Conservation (phyloP, 2,113 vertebrate genomes). For the Saguinus midas region DNA sequence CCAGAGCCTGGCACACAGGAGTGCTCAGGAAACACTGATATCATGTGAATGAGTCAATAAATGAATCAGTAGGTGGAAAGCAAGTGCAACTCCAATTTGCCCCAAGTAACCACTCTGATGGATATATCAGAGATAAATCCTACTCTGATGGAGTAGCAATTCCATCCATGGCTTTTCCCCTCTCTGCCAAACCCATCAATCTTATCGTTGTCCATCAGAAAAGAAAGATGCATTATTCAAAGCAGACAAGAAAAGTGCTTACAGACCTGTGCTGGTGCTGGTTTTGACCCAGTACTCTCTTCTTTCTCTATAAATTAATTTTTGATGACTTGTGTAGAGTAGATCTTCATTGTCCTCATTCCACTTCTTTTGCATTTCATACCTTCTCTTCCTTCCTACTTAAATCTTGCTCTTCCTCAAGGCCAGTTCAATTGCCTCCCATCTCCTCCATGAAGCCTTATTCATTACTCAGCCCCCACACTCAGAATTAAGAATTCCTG, state of each 20-base stretch:
- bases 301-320: constrained; percentile 41
- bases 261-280: not conserved
- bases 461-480: not conserved
- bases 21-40: not conserved
- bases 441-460: not conserved
- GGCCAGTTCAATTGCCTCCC: constrained; percentile 1
- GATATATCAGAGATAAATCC: constrained; percentile 16
- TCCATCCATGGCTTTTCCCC: not conserved
- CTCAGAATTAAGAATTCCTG: constrained; percentile 40
- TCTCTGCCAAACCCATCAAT: not conserved
- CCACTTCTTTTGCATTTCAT: constrained; percentile 30
- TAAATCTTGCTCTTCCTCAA: constrained; percentile 21
- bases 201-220: not conserved
- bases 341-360: not conserved
- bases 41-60: not conserved
- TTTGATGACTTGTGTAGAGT: constrained; percentile 40
- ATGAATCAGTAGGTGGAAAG: constrained; percentile 35
- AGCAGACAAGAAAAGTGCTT: constrained; percentile 6
- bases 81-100: not conserved
- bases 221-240: not conserved
- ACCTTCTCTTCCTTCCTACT: constrained; percentile 32
- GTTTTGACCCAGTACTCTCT: constrained; percentile 34
- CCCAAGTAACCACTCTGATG: not conserved
- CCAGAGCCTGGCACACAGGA: not conserved
- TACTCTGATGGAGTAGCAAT: not conserved